Evolutionary conservation across 1,140 invertebrate species (phyloP).

Genomic region (Penaeus japonicus): DNA sequence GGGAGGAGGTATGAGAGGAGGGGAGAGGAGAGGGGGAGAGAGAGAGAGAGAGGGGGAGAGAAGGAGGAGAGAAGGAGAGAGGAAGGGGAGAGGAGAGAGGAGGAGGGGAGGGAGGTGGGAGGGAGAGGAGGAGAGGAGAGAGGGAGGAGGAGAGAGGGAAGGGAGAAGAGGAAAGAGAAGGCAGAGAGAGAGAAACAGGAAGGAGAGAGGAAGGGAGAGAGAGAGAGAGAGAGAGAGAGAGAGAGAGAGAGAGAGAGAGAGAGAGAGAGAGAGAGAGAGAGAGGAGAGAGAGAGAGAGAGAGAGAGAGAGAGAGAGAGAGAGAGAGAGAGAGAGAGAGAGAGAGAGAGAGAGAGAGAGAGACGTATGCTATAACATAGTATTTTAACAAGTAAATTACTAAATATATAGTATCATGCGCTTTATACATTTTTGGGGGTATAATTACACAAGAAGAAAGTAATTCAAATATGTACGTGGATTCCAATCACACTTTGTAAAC

Average conservation of each 20-base stretch:
- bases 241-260: background rate
- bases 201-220: background rate
- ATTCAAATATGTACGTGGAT: too few relatives aligned
- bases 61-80: background rate
- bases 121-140: background rate
- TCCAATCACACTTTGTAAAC: too few relatives aligned
- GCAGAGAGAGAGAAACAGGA: background rate
- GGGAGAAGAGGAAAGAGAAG: background rate
- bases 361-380: too few relatives aligned
- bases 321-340: background rate
- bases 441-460: too few relatives aligned
- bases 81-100: background rate
- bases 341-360: background rate
- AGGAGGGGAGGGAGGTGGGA: background rate
- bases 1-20: background rate
- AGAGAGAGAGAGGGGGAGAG: background rate
- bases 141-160: background rate
- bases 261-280: background rate
- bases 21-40: background rate
- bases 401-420: too few relatives aligned
- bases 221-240: background rate
- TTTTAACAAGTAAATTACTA: too few relatives aligned
- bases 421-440: too few relatives aligned
- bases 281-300: background rate
- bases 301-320: background rate